phyloP scores from a whole-genome alignment of 2,113 vertebrate species.

The Engystomops pustulosus region DNA sequence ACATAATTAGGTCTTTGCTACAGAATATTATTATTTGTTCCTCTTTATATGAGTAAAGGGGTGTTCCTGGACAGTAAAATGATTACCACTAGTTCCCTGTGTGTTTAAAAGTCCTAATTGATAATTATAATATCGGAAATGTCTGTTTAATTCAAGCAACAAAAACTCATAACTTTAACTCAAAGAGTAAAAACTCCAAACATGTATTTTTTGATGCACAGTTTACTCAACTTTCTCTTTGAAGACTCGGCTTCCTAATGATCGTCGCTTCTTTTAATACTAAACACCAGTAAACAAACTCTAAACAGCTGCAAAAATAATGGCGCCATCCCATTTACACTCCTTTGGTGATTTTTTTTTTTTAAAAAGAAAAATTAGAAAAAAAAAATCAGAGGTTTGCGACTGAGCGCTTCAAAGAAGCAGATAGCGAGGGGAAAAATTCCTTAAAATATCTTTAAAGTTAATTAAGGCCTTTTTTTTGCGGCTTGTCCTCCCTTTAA shows the following conservation, averaged over 20 bases:
- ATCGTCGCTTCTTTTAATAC: background rate
- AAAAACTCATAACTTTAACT: background rate
- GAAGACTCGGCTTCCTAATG: constrained; percentile 16
- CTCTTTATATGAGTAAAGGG: no score
- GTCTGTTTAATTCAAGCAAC: background rate
- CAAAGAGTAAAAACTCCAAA: constrained; percentile 12
- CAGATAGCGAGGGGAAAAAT: background rate
- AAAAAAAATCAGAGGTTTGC: constrained; percentile 2
- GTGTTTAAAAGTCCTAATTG: background rate
- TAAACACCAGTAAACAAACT: constrained; percentile 39
- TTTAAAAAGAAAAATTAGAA: background rate
- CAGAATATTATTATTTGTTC: no score
- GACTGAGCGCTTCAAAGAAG: constrained; percentile 32
- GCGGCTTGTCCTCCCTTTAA: constrained; percentile 22
- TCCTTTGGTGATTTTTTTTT: constrained; percentile 13
- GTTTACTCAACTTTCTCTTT: constrained; percentile 35
- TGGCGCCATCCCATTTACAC: background rate
- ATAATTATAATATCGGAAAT: background rate
- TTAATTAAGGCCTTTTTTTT: constrained; percentile 44
- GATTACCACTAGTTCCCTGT: no score
- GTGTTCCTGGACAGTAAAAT: no score
- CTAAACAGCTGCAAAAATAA: constrained; percentile 2
- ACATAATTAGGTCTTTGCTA: no score
- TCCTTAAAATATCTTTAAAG: constrained; percentile 36
- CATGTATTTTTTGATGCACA: background rate